Conservation (phyloP, 1,140 invertebrate species). For the Adoxophyes honmai region DNA sequence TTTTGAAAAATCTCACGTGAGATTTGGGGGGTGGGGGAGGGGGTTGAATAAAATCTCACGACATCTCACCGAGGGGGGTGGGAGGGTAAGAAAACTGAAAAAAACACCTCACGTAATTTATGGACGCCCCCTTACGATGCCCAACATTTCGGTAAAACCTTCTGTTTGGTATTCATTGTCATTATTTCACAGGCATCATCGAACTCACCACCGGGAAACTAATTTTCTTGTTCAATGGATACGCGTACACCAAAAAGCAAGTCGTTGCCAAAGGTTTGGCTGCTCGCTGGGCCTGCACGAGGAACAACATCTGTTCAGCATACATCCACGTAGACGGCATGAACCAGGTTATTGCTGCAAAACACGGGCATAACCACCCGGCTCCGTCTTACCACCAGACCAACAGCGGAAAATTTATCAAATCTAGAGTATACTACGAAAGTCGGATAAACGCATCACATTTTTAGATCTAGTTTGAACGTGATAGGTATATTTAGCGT, state of each 20-base stretch:
- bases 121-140: too few relatives aligned
- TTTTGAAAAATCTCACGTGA: too few relatives aligned
- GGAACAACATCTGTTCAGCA: background rate
- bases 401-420: background rate
- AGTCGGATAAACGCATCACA: too few relatives aligned
- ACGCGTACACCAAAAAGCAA: conserved; percentile 25
- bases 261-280: conserved; percentile 17
- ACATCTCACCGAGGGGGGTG: too few relatives aligned
- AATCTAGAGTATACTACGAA: background rate
- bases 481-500: too few relatives aligned
- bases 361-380: background rate
- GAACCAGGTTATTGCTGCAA: background rate
- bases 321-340: background rate
- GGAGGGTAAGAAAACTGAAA: too few relatives aligned
- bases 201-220: conserved; percentile 22
- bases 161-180: background rate
- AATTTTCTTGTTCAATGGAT: conserved; percentile 26
- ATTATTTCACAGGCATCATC: conserved; percentile 24
- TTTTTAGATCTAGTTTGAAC: too few relatives aligned
- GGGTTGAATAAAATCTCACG: too few relatives aligned
- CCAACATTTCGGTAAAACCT: too few relatives aligned
- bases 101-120: too few relatives aligned
- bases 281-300: conserved; percentile 25
- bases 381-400: background rate
- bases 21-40: too few relatives aligned